A percentile compares a stretch with the other conserved stretches of the same genome.
Conservation (phyloP, 2,888 invertebrate species). For the Sipha maydis region DNA sequence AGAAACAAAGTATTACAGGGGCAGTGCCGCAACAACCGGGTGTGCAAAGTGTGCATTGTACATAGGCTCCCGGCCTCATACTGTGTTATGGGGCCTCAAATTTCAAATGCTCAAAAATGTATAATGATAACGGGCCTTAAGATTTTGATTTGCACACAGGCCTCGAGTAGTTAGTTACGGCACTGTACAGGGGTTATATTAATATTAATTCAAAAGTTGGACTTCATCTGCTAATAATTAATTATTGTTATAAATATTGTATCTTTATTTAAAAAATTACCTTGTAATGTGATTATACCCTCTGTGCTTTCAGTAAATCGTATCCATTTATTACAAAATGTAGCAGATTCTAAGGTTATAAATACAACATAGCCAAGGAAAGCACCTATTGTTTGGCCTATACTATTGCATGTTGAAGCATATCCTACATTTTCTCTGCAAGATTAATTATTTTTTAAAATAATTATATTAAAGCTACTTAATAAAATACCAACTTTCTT, state of each 20-base stretch:
- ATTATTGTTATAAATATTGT: neutral
- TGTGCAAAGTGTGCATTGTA: no score
- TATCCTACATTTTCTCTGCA: conserved; percentile 92
- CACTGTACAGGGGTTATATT: no score
- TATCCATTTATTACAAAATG: conserved; percentile 94
- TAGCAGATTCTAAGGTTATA: conserved; percentile 92
- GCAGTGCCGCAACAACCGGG: no score
- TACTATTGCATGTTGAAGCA: conserved; percentile 98
- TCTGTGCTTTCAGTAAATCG: conserved; percentile 68
- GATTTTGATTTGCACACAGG: no score
- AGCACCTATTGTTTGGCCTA: conserved; percentile 97
- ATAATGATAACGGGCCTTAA: no score
- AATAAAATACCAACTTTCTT: conserved; percentile 74
- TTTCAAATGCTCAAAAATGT: no score
- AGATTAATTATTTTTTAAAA: conserved; percentile 64
- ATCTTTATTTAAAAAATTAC: conserved; percentile 26
- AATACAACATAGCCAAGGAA: conserved; percentile 97
- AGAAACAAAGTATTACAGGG: neutral
- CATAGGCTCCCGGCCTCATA: no score
- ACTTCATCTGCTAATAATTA: neutral
- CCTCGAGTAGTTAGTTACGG: no score
- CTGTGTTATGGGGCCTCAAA: no score
- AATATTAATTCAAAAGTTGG: neutral
- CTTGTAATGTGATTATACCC: conserved; percentile 53
- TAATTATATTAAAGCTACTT: neutral